Base-by-base conservation (phyloP, 2,113 vertebrate genomes). In the Peromyscus californicus region DNA sequence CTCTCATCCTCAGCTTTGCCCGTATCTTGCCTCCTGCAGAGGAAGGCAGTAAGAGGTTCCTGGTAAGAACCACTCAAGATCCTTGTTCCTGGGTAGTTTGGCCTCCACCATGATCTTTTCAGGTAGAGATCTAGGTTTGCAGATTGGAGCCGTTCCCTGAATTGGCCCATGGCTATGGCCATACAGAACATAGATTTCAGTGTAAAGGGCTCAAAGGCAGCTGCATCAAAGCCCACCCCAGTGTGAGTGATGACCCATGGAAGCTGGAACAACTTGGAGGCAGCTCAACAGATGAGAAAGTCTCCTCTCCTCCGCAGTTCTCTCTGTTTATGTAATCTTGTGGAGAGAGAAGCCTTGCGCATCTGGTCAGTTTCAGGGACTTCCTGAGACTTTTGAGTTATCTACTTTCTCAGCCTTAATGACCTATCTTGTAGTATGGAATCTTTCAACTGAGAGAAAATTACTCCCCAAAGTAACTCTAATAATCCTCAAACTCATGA, bases 11-110 rank as follows among this genome's bases (percentile, higher is more conserved):
- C 87, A 31, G 54, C 39, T 61, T 83, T 82, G 17, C 76, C 69
- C 10, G 1, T 5, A 13, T 9, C 5, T 36, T 7, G 0, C 61
- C 31, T 51, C n/a, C 29, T 4, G 6, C 29, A 42, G 39, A 59
- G 61, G 51, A 91, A 12, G 26, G 26, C 45, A 10, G 7, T 48
- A 65, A 65, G 10, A 65, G 63, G 29, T 22, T 75, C 4, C 21
- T 45, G 42, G 54, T 19, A 24, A 29, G 3, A 3, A 4, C 3
- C 15, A 29, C 59, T 17, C 61, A 59, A 7, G n/a, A 5, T 22
- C 3, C 8, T 69, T 24, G 31, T 7, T 82, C 7, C 19, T 54
- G 19, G 13, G 17, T 51, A 13, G 59, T 48, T 39, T 67, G 54
- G 21, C 16, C 26, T 24, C 39, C 67, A 19, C 54, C 15, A 19